phyloP scores from a whole-genome alignment of 2,888 invertebrate genomes.

The Dendrolimus houi region DNA sequence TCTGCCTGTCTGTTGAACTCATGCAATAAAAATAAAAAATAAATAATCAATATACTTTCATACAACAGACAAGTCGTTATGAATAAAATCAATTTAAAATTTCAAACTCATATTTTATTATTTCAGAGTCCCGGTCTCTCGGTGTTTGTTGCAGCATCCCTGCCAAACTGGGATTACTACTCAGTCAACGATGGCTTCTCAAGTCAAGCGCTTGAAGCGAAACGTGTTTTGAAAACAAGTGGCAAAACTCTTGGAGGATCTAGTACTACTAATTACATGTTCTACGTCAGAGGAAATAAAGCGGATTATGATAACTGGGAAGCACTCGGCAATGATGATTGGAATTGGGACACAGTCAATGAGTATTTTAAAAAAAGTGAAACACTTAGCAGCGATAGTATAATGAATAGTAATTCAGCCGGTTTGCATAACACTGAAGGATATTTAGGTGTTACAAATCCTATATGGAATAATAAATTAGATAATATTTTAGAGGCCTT shows the following conservation, averaged over 20 bases:
- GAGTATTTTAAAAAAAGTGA: slow-evolving; percentile 43
- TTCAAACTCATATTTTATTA: too few species aligned
- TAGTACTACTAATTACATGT: slow-evolving; percentile 80
- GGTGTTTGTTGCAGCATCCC: slow-evolving; percentile 19
- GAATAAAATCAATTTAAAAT: too few species aligned
- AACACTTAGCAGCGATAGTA: slow-evolving; percentile 17
- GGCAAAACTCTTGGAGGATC: slow-evolving; percentile 81
- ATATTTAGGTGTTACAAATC: slow-evolving; percentile 32
- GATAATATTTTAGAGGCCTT: slow-evolving; percentile 44
- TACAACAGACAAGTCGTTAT: too few species aligned
- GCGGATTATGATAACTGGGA: slow-evolving; percentile 76
- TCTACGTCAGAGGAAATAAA: slow-evolving; percentile 79
- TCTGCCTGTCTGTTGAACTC: too few species aligned
- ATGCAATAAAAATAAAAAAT: too few species aligned
- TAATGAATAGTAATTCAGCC: slow-evolving; percentile 33
- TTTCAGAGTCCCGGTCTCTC: slow-evolving; percentile 42
- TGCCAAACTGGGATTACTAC: slow-evolving; percentile 37
- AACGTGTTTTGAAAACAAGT: slow-evolving; percentile 59
- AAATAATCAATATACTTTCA: too few species aligned
- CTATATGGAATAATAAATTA: slow-evolving; percentile 37
- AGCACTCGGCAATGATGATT: slow-evolving; percentile 70
- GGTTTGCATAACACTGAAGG: slow-evolving; percentile 32
- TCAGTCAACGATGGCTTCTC: slow-evolving; percentile 34
- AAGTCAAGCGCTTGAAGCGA: slow-evolving; percentile 28
- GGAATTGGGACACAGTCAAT: slow-evolving; percentile 35